Evolutionary conservation across 2,113 vertebrate species (phyloP).

Genomic region (Tauraco erythrolophus): DNA sequence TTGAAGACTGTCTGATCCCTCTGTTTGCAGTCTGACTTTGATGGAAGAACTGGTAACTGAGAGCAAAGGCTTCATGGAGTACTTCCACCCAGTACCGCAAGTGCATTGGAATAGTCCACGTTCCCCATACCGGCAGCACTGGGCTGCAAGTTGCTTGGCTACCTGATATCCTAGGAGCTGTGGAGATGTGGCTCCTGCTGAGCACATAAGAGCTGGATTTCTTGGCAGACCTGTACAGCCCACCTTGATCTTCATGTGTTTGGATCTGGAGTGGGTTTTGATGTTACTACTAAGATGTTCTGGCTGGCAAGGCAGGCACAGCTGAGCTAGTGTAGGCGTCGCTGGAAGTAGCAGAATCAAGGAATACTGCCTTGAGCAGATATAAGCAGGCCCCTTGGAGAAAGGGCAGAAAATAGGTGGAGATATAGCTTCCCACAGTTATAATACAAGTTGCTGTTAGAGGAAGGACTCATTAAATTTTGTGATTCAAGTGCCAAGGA

Average conservation of each 20-base stretch:
- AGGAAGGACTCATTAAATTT: neutral
- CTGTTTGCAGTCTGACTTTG: neutral
- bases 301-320: neutral
- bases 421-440: neutral
- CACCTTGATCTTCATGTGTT: neutral
- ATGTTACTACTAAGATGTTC: accelerated
- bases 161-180: neutral
- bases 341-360: neutral
- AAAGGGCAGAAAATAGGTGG: neutral
- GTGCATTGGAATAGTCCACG: accelerated
- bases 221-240: neutral
- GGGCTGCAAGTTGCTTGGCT: neutral
- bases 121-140: neutral
- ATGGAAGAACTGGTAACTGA: neutral
- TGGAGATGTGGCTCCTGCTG: neutral
- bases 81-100: neutral
- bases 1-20: neutral
- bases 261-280: neutral
- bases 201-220: neutral
- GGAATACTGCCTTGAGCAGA: neutral
- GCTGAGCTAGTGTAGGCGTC: neutral
- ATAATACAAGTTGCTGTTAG: neutral
- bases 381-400: neutral
- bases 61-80: neutral
- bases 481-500: neutral